These are phyloP conservation scores for Ennomos erosarius DNA, from an alignment of 2,888 invertebrate species.

Conservation along the genomic window DNA sequence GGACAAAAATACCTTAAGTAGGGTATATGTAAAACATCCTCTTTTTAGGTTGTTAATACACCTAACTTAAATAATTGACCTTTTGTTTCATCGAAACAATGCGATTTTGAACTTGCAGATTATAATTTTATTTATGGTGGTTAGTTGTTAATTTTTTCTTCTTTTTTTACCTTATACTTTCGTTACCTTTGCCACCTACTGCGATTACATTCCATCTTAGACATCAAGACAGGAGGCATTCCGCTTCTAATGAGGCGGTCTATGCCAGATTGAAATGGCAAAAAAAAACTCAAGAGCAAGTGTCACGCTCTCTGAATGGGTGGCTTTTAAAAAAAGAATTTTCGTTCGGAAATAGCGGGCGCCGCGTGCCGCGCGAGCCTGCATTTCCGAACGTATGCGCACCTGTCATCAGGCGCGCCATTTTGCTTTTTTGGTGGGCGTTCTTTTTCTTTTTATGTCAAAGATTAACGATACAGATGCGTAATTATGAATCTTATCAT, in stretches of 20 bases:
- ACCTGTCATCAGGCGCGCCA: slow-evolving; percentile 35
- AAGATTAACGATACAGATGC: background rate
- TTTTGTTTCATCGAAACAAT: too few species aligned
- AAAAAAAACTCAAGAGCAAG: slow-evolving; percentile 46
- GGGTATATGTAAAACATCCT: too few species aligned
- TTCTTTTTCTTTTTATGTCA: slow-evolving; percentile 6
- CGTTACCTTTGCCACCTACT: slow-evolving; percentile 20
- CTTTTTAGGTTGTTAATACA: too few species aligned
- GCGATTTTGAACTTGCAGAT: too few species aligned
- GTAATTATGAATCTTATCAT: too few species aligned
- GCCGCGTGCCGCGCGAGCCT: slow-evolving; percentile 37
- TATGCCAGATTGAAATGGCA: slow-evolving; percentile 19
- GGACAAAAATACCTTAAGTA: too few species aligned
- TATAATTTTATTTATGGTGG: too few species aligned
- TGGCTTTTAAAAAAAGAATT: slow-evolving; percentile 59
- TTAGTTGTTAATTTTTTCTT: background rate
- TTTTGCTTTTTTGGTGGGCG: slow-evolving; percentile 26
- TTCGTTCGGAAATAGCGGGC: slow-evolving; percentile 38
- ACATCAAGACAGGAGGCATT: slow-evolving; percentile 11
- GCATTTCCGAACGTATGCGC: slow-evolving; percentile 32
- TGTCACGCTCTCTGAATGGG: slow-evolving; percentile 62
- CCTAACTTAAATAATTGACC: too few species aligned
- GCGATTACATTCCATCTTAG: background rate
- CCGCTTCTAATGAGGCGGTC: slow-evolving; percentile 24
- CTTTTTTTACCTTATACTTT: too few species aligned